Percentiles rank a stretch among this genome's conserved stretches.
These are phyloP conservation scores for Siniperca obscura DNA, from an alignment of 2,797 vertebrate genomes.

Conservation along the genomic window DNA sequence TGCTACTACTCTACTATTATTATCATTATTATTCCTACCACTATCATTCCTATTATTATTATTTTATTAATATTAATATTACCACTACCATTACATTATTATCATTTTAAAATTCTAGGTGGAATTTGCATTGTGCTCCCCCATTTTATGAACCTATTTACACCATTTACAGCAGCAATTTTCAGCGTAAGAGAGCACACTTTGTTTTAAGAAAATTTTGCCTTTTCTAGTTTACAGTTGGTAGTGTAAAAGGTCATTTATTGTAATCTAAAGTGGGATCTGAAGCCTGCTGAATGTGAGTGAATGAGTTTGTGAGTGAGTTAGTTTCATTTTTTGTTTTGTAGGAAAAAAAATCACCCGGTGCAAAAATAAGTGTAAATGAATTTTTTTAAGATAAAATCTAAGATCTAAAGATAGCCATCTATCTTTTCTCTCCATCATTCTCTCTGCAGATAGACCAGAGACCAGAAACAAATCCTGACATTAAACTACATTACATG, in stretches of 20 bases:
- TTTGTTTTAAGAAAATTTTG: background rate
- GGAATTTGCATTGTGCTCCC: too few relatives aligned
- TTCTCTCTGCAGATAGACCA: background rate
- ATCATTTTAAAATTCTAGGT: too few relatives aligned
- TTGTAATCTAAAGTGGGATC: background rate
- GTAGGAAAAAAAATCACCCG: too few relatives aligned
- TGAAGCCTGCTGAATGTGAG: background rate
- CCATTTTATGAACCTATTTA: background rate
- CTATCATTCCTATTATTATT: too few relatives aligned
- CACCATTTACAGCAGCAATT: background rate
- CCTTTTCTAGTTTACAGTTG: background rate
- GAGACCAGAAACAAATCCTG: background rate
- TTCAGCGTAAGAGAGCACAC: background rate
- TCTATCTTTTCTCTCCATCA: background rate
- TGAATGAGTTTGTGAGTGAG: background rate
- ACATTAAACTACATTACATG: background rate
- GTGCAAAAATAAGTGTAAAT: too few relatives aligned
- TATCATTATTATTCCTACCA: too few relatives aligned
- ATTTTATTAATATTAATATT: too few relatives aligned
- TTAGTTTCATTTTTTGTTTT: background rate
- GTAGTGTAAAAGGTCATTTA: background rate
- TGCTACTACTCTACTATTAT: too few relatives aligned
- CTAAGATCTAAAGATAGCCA: too few relatives aligned
- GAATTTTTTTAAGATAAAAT: too few relatives aligned
- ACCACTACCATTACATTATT: too few relatives aligned